These are phyloP conservation scores for Pempheris klunzingeri DNA, from an alignment of 2,797 vertebrate species.

Conservation along the genomic window DNA sequence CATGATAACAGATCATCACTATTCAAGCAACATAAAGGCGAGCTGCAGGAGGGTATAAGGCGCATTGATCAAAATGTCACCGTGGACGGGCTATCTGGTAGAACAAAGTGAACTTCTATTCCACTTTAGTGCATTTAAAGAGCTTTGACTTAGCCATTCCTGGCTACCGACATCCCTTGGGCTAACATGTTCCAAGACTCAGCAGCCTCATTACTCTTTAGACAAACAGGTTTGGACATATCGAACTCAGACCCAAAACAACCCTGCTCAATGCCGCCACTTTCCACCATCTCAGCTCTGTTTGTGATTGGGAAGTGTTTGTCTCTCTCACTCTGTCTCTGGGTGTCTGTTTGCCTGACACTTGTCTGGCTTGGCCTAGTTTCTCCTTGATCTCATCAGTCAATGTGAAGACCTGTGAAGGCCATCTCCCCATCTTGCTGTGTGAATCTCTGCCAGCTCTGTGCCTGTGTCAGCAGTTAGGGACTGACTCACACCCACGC, in stretches of 20 bases:
- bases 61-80: constrained; percentile 81
- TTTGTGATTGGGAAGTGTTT: constrained; percentile 73
- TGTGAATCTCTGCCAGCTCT: constrained; percentile 73
- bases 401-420: constrained; percentile 81
- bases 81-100: constrained; percentile 55
- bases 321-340: constrained; percentile 69
- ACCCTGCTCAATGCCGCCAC: constrained; percentile 44
- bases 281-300: constrained; percentile 52
- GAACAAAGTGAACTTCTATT: constrained; percentile 71
- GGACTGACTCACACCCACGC: constrained; percentile 76
- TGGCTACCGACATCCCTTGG: constrained; percentile 57
- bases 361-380: constrained; percentile 81
- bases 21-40: constrained; percentile 72
- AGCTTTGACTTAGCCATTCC: constrained; percentile 53
- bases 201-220: constrained; percentile 76
- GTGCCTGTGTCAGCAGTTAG: constrained; percentile 82
- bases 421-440: constrained; percentile 72
- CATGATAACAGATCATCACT: constrained; percentile 77
- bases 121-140: constrained; percentile 65
- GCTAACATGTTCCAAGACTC: constrained; percentile 50
- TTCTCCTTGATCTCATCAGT: constrained; percentile 84
- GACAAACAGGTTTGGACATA: constrained; percentile 81
- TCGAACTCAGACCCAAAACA: constrained; percentile 78
- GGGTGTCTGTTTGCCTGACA: constrained; percentile 77
- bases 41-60: constrained; percentile 58